A percentile compares a stretch with the other conserved stretches of the same genome.
These are phyloP conservation scores for Calycopis cecrops DNA, from an alignment of 1,140 invertebrate species.

Conservation along the genomic window DNA sequence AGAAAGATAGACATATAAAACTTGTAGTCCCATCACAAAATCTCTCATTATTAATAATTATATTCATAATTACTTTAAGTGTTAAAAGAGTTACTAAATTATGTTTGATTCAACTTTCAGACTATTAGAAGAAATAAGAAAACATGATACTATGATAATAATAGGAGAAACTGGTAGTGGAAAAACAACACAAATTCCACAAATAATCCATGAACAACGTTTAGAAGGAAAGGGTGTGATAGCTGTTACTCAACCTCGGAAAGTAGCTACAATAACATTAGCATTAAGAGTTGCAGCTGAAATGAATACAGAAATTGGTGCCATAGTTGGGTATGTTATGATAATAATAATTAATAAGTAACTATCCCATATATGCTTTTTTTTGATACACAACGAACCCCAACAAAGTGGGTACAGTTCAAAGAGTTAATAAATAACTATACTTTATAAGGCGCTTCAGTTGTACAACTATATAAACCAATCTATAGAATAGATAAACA, in stretches of 20 bases:
- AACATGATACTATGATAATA: conserved; percentile 84
- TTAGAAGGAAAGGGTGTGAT: conserved; percentile 87
- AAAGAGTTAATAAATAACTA: too few relatives aligned
- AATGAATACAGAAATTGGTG: conserved; percentile 85
- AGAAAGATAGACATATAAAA: too few relatives aligned
- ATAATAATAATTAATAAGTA: background rate
- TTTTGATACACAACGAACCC: too few relatives aligned
- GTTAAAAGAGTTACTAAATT: background rate
- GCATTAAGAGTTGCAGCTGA: conserved; percentile 90
- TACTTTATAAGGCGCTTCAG: too few relatives aligned
- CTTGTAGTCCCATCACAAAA: too few relatives aligned
- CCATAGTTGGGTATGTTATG: conserved; percentile 85
- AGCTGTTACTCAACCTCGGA: conserved; percentile 91
- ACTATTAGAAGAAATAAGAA: conserved; percentile 66
- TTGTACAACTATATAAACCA: too few relatives aligned
- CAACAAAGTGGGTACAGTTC: too few relatives aligned
- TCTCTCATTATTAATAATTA: too few relatives aligned
- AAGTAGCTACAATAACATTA: conserved; percentile 92
- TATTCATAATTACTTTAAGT: too few relatives aligned
- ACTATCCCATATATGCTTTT: conserved; percentile 35
- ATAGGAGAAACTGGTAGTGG: conserved; percentile 98
- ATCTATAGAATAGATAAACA: too few relatives aligned
- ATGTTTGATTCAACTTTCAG: conserved; percentile 27
- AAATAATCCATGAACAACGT: conserved; percentile 93
- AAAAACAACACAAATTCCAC: conserved; percentile 98